Evolutionary conservation across 2,797 vertebrate genomes (phyloP).

Genomic region (Zenarchopterus dispar): DNA sequence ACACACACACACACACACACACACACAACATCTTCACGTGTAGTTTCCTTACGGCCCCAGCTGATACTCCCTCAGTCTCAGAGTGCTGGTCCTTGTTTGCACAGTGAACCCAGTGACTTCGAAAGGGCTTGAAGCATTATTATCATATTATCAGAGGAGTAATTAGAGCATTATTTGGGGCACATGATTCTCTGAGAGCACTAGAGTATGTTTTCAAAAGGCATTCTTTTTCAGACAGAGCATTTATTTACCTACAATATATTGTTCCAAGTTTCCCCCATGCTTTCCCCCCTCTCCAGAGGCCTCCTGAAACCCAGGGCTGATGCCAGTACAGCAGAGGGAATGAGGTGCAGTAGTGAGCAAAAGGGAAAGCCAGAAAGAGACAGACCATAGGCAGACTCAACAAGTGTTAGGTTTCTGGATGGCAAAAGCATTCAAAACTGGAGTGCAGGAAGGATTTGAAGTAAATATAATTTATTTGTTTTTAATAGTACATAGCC

Average conservation of each 20-base stretch:
- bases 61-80: slow-evolving; percentile 71
- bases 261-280: slow-evolving; percentile 78
- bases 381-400: slow-evolving; percentile 41
- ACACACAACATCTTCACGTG: slow-evolving; percentile 55
- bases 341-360: slow-evolving; percentile 68
- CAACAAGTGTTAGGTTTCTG: slow-evolving; percentile 40
- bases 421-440: slow-evolving; percentile 23
- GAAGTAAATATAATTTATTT: slow-evolving; percentile 5
- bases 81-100: slow-evolving; percentile 62
- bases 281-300: slow-evolving; percentile 67
- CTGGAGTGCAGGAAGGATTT: slow-evolving; percentile 4
- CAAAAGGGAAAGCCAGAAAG: slow-evolving; percentile 54
- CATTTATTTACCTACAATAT: slow-evolving; percentile 85
- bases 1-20: slow-evolving; percentile 22
- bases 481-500: slow-evolving; percentile 2
- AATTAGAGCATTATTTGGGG: slow-evolving; percentile 78
- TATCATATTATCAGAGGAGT: slow-evolving; percentile 75
- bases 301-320: slow-evolving; percentile 75
- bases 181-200: slow-evolving; percentile 60
- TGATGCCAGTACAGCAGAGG: slow-evolving; percentile 73
- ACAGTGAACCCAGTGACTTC: slow-evolving; percentile 77
- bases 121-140: slow-evolving; percentile 57
- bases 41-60: slow-evolving; percentile 66
- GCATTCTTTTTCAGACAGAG: slow-evolving; percentile 78
- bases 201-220: slow-evolving; percentile 73